Evolutionary conservation across 1,140 invertebrate species (phyloP).

Genomic region (Halesus radiatus): DNA sequence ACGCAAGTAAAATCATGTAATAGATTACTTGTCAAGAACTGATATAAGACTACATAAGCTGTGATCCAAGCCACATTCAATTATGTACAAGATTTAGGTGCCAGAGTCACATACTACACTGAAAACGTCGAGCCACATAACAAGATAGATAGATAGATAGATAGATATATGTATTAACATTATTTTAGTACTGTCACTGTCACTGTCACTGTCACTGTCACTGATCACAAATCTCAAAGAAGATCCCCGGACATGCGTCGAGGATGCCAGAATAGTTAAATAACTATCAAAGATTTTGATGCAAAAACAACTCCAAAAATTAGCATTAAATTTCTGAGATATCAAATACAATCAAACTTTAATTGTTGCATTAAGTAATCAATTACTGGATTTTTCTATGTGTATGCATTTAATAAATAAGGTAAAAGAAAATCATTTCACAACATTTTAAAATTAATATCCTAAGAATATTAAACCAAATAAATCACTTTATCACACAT

Average conservation of each 20-base stretch:
- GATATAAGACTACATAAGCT: slow-evolving; percentile 56
- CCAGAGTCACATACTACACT: slow-evolving; percentile 57
- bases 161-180: slow-evolving; percentile 37
- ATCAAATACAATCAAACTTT: slow-evolving; percentile 37
- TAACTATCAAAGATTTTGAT: slow-evolving; percentile 32
- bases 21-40: slow-evolving; percentile 56
- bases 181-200: slow-evolving; percentile 57
- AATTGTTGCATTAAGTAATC: slow-evolving; percentile 31
- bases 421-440: slow-evolving; percentile 19
- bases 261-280: slow-evolving; percentile 37
- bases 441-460: slow-evolving; percentile 27
- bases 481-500: slow-evolving; percentile 34
- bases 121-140: slow-evolving; percentile 57
- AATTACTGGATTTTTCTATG: slow-evolving; percentile 40
- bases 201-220: no score
- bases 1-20: slow-evolving; percentile 56
- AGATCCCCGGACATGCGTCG: slow-evolving; percentile 51
- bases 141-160: slow-evolving; percentile 42
- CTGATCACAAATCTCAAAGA: slow-evolving; percentile 41
- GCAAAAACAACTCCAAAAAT: slow-evolving; percentile 39
- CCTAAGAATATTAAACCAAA: slow-evolving; percentile 17
- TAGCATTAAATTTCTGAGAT: slow-evolving; percentile 40
- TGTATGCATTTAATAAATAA: slow-evolving; percentile 30
- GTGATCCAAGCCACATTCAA: slow-evolving; percentile 59
- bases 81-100: slow-evolving; percentile 58